Evolutionary conservation across 1,140 invertebrate genomes (phyloP).

Genomic region (Drepana arcuata): DNA sequence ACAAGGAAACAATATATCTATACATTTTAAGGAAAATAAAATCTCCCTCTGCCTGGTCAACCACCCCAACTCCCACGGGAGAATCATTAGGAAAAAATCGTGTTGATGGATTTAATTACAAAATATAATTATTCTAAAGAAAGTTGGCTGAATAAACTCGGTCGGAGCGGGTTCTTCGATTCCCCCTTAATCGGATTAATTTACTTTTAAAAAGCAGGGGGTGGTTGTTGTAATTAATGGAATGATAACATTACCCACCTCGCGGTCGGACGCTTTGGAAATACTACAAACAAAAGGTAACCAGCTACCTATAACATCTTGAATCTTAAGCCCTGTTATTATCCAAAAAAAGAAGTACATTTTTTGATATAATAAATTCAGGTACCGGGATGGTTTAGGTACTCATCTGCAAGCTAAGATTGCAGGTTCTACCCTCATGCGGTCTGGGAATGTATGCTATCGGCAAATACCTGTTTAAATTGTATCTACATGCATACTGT

Average conservation of each 20-base stretch:
- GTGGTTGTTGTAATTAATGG: slow-evolving; percentile 68
- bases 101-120: slow-evolving; percentile 72
- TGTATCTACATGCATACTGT: no score
- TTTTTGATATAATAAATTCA: no score
- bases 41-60: slow-evolving; percentile 19
- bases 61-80: slow-evolving; percentile 43
- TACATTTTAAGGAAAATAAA: slow-evolving; percentile 34
- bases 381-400: no score
- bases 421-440: no score
- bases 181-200: slow-evolving; percentile 70
- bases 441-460: no score
- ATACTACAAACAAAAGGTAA: slow-evolving; percentile 20
- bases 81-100: slow-evolving; percentile 71
- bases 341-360: no score
- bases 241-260: slow-evolving; percentile 70
- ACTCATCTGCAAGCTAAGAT: no score
- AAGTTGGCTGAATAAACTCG: slow-evolving; percentile 66
- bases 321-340: no score
- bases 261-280: slow-evolving; percentile 43
- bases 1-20: slow-evolving; percentile 4
- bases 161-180: slow-evolving; percentile 68
- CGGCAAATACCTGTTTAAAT: no score
- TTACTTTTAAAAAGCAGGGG: slow-evolving; percentile 69
- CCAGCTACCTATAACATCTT: no score
- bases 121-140: slow-evolving; percentile 70